These are phyloP conservation scores for Proisotoma minuta DNA, from an alignment of 2,888 invertebrate genomes.

Conservation along the genomic window DNA sequence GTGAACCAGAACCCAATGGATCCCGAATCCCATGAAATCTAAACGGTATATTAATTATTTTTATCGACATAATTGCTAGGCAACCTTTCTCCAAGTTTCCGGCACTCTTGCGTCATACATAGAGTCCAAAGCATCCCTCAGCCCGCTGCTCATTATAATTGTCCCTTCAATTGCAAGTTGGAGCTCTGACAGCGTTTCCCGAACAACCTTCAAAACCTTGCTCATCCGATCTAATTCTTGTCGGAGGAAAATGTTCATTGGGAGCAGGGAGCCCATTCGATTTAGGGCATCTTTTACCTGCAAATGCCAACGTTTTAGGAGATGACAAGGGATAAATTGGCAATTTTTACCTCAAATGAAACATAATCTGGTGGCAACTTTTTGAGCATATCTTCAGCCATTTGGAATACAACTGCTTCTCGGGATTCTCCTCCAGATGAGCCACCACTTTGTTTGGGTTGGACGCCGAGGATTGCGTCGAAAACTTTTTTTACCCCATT, in stretches of 20 bases:
- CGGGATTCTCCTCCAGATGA: constrained; percentile 85
- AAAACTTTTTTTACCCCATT: constrained; percentile 90
- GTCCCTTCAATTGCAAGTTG: constrained; percentile 91
- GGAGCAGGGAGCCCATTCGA: constrained; percentile 85
- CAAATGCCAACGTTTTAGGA: background rate
- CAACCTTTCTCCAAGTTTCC: constrained; percentile 83
- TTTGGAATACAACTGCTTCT: constrained; percentile 82
- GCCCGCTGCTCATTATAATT: constrained; percentile 89
- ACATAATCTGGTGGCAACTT: constrained; percentile 83
- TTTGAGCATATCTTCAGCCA: constrained; percentile 87
- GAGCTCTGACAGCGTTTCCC: constrained; percentile 76
- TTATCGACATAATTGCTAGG: constrained; percentile 53
- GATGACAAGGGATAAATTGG: background rate
- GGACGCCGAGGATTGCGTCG: constrained; percentile 91
- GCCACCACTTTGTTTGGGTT: constrained; percentile 86
- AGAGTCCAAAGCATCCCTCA: constrained; percentile 82
- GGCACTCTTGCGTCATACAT: constrained; percentile 97
- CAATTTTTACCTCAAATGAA: constrained; percentile 66
- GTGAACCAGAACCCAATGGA: constrained; percentile 99
- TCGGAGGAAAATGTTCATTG: constrained; percentile 90
- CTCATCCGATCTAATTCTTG: constrained; percentile 76
- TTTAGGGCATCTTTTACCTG: constrained; percentile 75
- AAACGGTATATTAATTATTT: constrained; percentile 16
- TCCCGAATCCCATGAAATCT: constrained; percentile 96
- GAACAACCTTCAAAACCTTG: constrained; percentile 72